These are phyloP conservation scores for Plutomurus gul DNA, from an alignment of 1,140 invertebrate species.

Conservation along the genomic window DNA sequence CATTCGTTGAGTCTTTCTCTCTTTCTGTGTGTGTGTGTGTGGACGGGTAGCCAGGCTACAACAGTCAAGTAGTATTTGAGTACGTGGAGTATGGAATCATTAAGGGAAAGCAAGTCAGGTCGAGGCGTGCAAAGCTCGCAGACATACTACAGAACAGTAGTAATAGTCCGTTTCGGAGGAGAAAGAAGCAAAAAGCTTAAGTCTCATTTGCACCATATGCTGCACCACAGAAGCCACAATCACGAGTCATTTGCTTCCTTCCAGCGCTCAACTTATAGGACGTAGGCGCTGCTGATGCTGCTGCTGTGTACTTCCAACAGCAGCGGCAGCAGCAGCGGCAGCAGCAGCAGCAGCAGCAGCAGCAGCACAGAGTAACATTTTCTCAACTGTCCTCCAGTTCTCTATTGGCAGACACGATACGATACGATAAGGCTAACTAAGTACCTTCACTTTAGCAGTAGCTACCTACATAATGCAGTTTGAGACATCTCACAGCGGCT, in stretches of 20 bases:
- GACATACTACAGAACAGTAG: background rate
- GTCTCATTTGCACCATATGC: conserved; percentile 52
- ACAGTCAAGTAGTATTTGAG: background rate
- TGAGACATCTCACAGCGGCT: background rate
- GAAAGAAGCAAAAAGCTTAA: conserved; percentile 36
- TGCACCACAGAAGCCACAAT: conserved; percentile 38
- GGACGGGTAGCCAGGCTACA: background rate
- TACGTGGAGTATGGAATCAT: conserved; percentile 30
- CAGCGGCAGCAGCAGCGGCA: too few species aligned
- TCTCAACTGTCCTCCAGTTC: background rate
- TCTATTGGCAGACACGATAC: too few species aligned
- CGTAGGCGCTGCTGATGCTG: too few species aligned
- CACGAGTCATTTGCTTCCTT: conserved; percentile 38
- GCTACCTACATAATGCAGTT: background rate
- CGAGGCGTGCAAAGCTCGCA: background rate
- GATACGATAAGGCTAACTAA: too few species aligned
- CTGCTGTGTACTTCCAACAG: too few species aligned
- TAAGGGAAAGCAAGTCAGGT: conserved; percentile 11
- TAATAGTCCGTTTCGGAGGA: background rate
- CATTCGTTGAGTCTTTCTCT: too few species aligned
- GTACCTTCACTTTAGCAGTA: too few species aligned
- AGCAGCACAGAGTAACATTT: background rate
- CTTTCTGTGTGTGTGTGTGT: background rate
- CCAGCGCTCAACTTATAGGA: too few species aligned
- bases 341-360: too few species aligned